Conservation (phyloP, 1,140 invertebrate genomes). For the Eurosta solidaginis region DNA sequence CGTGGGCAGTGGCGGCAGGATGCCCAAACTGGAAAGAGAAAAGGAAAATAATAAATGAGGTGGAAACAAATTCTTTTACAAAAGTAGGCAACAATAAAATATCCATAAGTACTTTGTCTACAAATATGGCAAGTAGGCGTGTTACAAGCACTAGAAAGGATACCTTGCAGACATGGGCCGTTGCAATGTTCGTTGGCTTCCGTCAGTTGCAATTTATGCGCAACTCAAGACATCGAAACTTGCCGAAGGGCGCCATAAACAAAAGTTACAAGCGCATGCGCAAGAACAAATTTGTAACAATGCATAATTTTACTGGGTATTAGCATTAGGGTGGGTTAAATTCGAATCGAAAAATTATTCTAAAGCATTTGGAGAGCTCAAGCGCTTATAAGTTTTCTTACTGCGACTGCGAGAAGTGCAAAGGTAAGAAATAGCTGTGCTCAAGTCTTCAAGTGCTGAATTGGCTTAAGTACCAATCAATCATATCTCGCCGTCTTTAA, state of each 20-base stretch:
- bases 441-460: too few species aligned
- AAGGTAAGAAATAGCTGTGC: too few species aligned
- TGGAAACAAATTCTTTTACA: neutral
- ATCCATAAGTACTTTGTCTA: neutral
- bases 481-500: too few species aligned
- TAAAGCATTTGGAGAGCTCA: too few species aligned
- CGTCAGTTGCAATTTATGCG: constrained; percentile 18
- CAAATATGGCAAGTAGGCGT: neutral
- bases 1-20: constrained; percentile 47
- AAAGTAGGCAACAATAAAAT: neutral
- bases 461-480: too few species aligned
- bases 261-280: neutral
- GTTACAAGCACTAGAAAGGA: neutral
- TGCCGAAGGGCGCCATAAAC: constrained; percentile 13
- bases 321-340: neutral
- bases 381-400: too few species aligned
- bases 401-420: too few species aligned
- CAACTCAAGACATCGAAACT: neutral
- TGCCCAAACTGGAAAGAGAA: constrained; percentile 46
- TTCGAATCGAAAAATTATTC: too few species aligned
- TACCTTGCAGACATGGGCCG: neutral
- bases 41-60: neutral
- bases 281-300: neutral
- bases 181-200: neutral
- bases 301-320: neutral